Base-by-base conservation (phyloP, 2,888 invertebrate species). In the Synanthedon tipuliformis region DNA sequence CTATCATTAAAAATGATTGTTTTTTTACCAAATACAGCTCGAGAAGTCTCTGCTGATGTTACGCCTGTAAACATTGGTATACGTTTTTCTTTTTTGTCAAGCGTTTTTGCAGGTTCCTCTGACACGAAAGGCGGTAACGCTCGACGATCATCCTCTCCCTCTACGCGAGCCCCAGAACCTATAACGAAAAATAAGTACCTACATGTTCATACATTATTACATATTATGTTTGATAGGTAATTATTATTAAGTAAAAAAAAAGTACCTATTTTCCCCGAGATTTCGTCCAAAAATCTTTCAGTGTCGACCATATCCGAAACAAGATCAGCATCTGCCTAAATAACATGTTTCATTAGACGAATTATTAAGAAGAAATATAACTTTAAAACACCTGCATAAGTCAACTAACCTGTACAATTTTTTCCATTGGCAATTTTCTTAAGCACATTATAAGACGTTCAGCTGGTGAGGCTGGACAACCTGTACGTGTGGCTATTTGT, bases 11-110 rank as follows among this genome's bases (percentile, higher is more conserved):
- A 27, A 27, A 23, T 23, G 4, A 23, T 23, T 23, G 23, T 34
- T n/a, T 45, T 12, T 53, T 54, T 80, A 85, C 92, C 91, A 61
- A 84, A 81, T 11, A 92, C 87, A 18, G 90, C 91, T 16, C 87
- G 81, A 1, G 89, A 88, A 0, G 93, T 93, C 78, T 94, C 94
- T 50, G 93, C 92, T 51, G 91, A 91, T 0, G 91, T 90, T 3
- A 93, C 91, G 1, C 94, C 94, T 0, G 92, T 93, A 11, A 94
- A 79, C 57, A 94, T 71, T 0, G 94, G 94, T 13, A 92, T 88
- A 2, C 88, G 84, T 55, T 78, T 76, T 52, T 89, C 81, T 27
- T 88, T 89, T 34, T 82, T 81, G 53, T 88, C 86, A 51, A 94
- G 73, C 2, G 91, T 85, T 23, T 90, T 81, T 3, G 91, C 80